phyloP scores from a whole-genome alignment of 2,113 vertebrate species.

The Hippocampus zosterae region DNA sequence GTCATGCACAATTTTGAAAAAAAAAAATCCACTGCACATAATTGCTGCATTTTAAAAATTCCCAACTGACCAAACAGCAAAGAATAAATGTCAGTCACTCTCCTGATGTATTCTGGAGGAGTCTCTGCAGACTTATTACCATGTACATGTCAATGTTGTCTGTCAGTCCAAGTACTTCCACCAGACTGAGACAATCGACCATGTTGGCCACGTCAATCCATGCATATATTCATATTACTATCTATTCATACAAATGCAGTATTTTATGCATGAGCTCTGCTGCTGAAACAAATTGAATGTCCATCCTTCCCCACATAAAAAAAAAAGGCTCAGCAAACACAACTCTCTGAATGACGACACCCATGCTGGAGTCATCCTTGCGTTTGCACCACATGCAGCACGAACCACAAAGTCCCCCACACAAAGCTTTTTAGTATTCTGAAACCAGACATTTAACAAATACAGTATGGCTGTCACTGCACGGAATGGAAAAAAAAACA shows the following conservation, averaged over 20 bases:
- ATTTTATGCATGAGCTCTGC: constrained; percentile 9
- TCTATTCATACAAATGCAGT: background rate
- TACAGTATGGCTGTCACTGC: background rate
- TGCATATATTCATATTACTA: background rate
- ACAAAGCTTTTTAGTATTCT: constrained; percentile 12
- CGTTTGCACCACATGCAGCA: constrained; percentile 8
- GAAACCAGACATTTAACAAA: constrained; percentile 24
- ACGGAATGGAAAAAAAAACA: background rate
- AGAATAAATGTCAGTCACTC: constrained; percentile 17
- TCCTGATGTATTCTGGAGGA: constrained; percentile 14
- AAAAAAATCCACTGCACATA: background rate
- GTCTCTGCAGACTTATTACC: constrained; percentile 52
- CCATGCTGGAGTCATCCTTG: constrained; percentile 8
- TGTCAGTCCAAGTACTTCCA: constrained; percentile 35
- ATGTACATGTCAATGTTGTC: constrained; percentile 26
- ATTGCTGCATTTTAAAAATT: background rate
- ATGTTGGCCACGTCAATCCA: constrained; percentile 20
- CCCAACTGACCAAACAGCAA: constrained; percentile 10
- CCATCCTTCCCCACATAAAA: constrained; percentile 18
- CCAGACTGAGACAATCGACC: constrained; percentile 28
- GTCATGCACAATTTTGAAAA: too few species aligned
- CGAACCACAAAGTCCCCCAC: constrained; percentile 5
- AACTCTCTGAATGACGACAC: constrained; percentile 30
- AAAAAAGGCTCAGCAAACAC: constrained; percentile 24
- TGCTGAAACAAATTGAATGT: constrained; percentile 11